phyloP scores from a whole-genome alignment of 2,888 invertebrate species.

The Augochlorella aurata region DNA sequence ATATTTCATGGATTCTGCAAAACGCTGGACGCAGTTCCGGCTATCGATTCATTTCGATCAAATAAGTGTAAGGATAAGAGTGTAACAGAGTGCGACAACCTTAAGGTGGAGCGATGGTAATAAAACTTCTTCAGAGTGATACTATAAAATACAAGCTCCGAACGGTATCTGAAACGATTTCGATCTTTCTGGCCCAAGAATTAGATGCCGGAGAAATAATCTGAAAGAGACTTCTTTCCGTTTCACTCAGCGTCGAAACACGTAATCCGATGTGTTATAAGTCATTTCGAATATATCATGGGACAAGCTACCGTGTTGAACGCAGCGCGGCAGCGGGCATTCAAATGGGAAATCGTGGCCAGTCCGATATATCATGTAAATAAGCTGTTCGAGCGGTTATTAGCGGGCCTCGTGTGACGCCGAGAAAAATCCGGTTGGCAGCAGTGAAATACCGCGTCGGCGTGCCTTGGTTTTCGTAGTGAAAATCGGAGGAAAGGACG shows the following conservation, averaged over 20 bases:
- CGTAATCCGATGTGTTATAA: not conserved
- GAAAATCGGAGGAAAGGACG: conserved; percentile 46
- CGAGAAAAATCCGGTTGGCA: conserved; percentile 69
- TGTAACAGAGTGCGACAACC: not conserved
- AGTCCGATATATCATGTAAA: conserved; percentile 70
- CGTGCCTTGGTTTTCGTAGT: conserved; percentile 11
- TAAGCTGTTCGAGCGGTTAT: conserved; percentile 69
- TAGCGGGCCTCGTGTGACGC: conserved; percentile 71
- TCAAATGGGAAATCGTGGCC: conserved; percentile 61
- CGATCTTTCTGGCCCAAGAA: not conserved
- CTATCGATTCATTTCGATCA: not conserved
- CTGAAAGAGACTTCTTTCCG: not conserved
- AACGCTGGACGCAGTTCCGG: not conserved
- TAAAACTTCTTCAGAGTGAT: not conserved
- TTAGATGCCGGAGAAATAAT: not conserved
- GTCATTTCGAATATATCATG: not conserved
- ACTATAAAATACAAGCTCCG: not conserved
- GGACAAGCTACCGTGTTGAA: conserved; percentile 45
- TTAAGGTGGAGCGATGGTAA: not conserved
- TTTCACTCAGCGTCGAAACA: not conserved
- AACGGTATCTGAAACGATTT: not conserved
- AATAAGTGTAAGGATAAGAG: not conserved
- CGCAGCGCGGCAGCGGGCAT: conserved; percentile 65
- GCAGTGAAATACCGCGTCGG: conserved; percentile 70
- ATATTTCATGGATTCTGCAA: no score